A percentile compares a stretch with the other conserved stretches of the same genome.
Conservation (phyloP, 2,888 invertebrate species). For the Trachelus troglodyta region DNA sequence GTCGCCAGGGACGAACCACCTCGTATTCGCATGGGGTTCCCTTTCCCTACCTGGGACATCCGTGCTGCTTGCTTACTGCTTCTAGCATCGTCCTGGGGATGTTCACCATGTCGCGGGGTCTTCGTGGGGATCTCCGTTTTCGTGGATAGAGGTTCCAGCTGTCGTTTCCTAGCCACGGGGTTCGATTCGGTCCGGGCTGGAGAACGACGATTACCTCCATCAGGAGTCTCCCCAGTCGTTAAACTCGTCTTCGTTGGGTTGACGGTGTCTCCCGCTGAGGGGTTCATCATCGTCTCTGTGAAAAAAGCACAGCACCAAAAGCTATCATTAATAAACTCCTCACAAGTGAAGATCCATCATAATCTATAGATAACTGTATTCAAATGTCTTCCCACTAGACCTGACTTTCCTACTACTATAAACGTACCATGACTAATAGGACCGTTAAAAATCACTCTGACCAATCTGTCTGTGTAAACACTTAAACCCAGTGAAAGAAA, state of each 20-base stretch:
- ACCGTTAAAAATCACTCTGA: not conserved
- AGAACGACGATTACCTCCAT: slow-evolving; percentile 19
- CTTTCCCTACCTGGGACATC: not conserved
- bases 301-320: not conserved
- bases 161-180: slow-evolving; percentile 48
- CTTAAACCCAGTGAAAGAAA: not conserved
- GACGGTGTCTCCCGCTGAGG: slow-evolving; percentile 57
- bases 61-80: not conserved
- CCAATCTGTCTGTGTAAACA: not conserved
- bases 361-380: not conserved
- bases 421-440: not conserved
- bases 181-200: slow-evolving; percentile 42
- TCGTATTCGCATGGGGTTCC: slow-evolving; percentile 2
- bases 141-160: slow-evolving; percentile 39
- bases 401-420: not conserved
- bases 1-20: not conserved
- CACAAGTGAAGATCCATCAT: not conserved
- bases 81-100: not conserved
- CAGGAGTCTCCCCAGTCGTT: slow-evolving; percentile 30
- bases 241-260: slow-evolving; percentile 43
- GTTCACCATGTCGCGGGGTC: slow-evolving; percentile 15
- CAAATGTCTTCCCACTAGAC: not conserved
- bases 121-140: slow-evolving; percentile 22
- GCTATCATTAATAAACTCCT: not conserved
- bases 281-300: slow-evolving; percentile 43